Conservation (phyloP, 2,797 vertebrate genomes). For the Nannoperca australis region DNA sequence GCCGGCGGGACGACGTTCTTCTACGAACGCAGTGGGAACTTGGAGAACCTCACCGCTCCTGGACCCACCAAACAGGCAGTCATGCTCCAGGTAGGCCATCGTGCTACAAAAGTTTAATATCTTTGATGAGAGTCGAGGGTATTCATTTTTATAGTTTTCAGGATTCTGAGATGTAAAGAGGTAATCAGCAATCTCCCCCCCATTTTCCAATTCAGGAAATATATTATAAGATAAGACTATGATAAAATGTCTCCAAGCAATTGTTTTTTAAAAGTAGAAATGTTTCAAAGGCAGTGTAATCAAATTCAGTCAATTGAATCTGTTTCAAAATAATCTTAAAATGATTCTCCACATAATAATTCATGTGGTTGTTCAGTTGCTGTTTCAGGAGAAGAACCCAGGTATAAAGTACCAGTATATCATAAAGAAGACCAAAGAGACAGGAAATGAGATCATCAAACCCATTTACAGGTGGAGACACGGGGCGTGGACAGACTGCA, state of each 20-base stretch:
- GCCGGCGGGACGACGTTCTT: constrained; percentile 92
- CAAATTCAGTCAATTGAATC: neutral
- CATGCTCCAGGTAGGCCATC: constrained; percentile 92
- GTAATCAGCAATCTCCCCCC: neutral
- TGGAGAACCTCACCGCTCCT: constrained; percentile 94
- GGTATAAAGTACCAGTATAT: constrained; percentile 93
- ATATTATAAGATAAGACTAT: neutral
- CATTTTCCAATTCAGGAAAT: neutral
- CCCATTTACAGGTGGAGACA: constrained; percentile 91
- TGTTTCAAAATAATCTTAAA: neutral
- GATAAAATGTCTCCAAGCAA: neutral
- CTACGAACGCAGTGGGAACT: constrained; percentile 92
- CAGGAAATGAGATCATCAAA: constrained; percentile 89
- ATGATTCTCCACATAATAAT: neutral
- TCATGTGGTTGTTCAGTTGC: constrained; percentile 83
- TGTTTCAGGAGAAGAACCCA: constrained; percentile 95
- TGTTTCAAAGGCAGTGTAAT: constrained; percentile 3
- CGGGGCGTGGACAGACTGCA: constrained; percentile 94
- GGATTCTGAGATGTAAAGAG: neutral
- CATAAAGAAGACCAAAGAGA: constrained; percentile 86
- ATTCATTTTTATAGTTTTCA: neutral
- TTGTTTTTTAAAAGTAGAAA: neutral
- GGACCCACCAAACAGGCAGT: constrained; percentile 93
- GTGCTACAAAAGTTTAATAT: neutral
- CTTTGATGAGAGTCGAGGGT: neutral